Evolutionary conservation across 1,140 invertebrate species (phyloP).

Genomic region (Parasteatoda tepidariorum): DNA sequence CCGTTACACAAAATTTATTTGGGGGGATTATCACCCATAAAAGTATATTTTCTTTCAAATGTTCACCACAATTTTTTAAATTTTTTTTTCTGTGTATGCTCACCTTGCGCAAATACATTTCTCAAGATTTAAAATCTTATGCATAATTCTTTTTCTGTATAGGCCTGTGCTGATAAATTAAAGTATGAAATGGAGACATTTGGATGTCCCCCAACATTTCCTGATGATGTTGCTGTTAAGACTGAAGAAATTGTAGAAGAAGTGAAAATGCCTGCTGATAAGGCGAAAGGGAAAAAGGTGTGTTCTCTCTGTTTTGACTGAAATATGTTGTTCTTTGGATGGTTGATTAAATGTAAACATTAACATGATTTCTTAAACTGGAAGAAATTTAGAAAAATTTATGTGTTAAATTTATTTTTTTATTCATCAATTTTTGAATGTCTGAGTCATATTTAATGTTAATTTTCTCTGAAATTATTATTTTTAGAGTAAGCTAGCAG

Average conservation of each 20-base stretch:
- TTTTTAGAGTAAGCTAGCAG: slow-evolving; percentile 89
- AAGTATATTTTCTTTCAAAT: too few species aligned
- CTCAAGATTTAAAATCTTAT: too few species aligned
- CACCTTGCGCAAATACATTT: too few species aligned
- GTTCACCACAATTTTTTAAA: too few species aligned
- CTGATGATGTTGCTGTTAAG: slow-evolving; percentile 67
- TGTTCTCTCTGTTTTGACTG: neutral
- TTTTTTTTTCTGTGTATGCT: too few species aligned
- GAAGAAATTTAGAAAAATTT: too few species aligned
- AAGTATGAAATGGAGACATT: slow-evolving; percentile 92
- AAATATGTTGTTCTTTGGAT: neutral
- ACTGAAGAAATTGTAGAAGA: slow-evolving; percentile 69
- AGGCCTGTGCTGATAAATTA: slow-evolving; percentile 97
- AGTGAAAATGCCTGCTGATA: slow-evolving; percentile 88
- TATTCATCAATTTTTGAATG: too few species aligned
- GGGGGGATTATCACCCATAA: too few species aligned
- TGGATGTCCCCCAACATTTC: slow-evolving; percentile 95
- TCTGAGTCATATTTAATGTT: neutral
- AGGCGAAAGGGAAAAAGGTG: slow-evolving; percentile 97
- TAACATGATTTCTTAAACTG: too few species aligned
- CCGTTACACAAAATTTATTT: too few species aligned
- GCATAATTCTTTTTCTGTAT: slow-evolving; percentile 40
- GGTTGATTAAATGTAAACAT: too few species aligned
- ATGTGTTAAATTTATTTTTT: too few species aligned
- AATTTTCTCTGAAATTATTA: slow-evolving; percentile 63